These are phyloP conservation scores for Mus spretus DNA, from an alignment of 2,797 vertebrate genomes.

Conservation along the genomic window DNA sequence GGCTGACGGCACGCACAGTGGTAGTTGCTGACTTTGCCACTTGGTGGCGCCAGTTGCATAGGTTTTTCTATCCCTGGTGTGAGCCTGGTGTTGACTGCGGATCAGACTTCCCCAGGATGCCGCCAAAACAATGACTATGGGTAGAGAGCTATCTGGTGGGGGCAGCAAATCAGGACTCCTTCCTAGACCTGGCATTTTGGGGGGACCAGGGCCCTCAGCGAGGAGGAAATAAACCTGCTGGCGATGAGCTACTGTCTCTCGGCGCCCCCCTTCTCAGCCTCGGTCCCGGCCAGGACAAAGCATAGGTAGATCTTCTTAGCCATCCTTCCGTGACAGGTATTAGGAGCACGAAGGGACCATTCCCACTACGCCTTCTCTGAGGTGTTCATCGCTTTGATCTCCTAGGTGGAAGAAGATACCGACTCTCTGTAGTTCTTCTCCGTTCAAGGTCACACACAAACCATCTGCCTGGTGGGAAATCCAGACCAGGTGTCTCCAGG, in stretches of 20 bases:
- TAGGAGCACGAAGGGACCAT: not conserved
- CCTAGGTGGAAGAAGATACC: not conserved
- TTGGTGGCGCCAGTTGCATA: slow-evolving; percentile 78
- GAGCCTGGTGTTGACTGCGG: not conserved
- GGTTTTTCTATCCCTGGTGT: not conserved
- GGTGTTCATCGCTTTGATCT: no score
- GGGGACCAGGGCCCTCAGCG: not conserved
- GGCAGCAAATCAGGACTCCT: not conserved
- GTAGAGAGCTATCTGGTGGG: not conserved
- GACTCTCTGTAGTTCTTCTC: not conserved
- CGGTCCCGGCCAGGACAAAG: not conserved
- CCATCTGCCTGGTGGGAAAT: not conserved
- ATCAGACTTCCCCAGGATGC: not conserved
- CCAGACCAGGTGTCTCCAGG: not conserved
- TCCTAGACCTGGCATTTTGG: rapidly evolving
- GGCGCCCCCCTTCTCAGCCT: not conserved
- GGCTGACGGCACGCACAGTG: not conserved
- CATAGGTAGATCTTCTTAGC: no score
- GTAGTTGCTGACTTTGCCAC: slow-evolving; percentile 72
- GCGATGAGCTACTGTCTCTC: rapidly evolving
- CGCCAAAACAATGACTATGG: slow-evolving; percentile 42
- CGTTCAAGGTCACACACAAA: not conserved
- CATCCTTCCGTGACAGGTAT: not conserved
- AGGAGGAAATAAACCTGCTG: not conserved
- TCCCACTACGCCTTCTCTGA: no score